Base-by-base conservation (phyloP, 2,797 vertebrate genomes). In the Limnodromus scolopaceus region DNA sequence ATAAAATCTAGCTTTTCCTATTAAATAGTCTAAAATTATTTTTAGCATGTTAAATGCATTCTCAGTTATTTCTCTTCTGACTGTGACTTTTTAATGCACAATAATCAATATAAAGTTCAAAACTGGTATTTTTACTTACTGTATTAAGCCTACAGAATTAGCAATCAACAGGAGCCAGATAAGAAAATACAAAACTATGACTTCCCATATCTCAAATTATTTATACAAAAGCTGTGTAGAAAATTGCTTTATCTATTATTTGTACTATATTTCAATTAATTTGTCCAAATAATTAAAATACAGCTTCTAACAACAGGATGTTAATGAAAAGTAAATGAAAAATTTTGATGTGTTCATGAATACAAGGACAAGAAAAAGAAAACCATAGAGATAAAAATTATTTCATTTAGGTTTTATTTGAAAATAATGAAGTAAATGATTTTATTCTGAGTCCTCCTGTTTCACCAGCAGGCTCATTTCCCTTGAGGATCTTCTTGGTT, bases 261-360 rank as follows among this genome's bases (percentile, higher is more conserved):
- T 84, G 63, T 93, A 55, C 32, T 69, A 3, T 43, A 60, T 90
- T 84, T 84, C 24, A 51, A 27, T 84, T 95, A 70, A 72, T 86
- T 84, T 88, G 13, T 84, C 43, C 34, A 79, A 84, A 68, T 88
- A 86, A 92, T 79, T 82, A 84, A 96, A 93, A 77, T 90, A 25
- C 25, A 53, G 2, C 8, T 90, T 92, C 38, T 88, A 88, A 79
- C 49, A 94, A 48, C 27, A 76, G 14, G 30, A 43, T 63, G 63
- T 5, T 65, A 80, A 88, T 63, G 25, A 86, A 95, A 90, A 90
- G 24, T 24, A 90, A 93, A 63, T 82, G 8, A 76, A 84, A 93
- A 89, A 82, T 39, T 46, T 49, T 9, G 2, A 20, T 63, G 9
- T 86, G 43, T 45, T 84, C 63, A 14, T 46, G 32, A 75, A 34